phyloP scores from a whole-genome alignment of 2,797 vertebrate species.

The Tinamus major region DNA sequence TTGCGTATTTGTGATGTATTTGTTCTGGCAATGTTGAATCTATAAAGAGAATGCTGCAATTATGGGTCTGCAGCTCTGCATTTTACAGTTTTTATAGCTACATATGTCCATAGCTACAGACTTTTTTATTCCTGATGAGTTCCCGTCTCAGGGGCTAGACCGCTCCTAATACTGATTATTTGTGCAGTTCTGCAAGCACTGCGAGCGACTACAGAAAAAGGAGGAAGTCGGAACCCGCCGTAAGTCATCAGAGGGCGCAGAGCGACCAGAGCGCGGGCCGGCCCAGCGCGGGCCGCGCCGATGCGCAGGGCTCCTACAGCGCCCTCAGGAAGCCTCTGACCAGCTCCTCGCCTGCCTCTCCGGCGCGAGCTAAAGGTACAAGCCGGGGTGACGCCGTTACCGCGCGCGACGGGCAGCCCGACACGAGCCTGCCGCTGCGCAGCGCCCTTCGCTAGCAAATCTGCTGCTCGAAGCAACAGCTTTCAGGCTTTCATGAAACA shows the following conservation, averaged over 20 bases:
- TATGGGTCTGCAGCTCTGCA: not conserved
- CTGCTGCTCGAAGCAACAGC: not conserved
- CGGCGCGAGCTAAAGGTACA: constrained; percentile 94
- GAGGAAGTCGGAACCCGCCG: constrained; percentile 95
- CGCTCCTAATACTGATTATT: constrained; percentile 13
- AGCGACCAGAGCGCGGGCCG: constrained; percentile 81
- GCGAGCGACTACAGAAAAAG: constrained; percentile 96
- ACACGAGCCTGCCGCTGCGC: not conserved
- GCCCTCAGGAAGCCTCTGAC: constrained; percentile 87
- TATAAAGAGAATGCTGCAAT: not conserved
- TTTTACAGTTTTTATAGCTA: not conserved
- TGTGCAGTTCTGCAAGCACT: constrained; percentile 79
- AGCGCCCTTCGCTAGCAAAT: not conserved
- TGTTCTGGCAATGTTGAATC: not conserved
- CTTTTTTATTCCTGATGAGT: not conserved
- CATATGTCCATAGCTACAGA: not conserved
- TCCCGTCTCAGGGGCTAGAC: not conserved
- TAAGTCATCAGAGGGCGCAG: constrained; percentile 82
- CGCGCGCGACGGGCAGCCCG: not conserved
- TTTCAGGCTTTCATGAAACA: not conserved
- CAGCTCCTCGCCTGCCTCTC: constrained; percentile 94
- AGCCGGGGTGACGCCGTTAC: not conserved
- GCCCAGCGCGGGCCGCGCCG: constrained; percentile 78
- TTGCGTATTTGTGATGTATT: not conserved
- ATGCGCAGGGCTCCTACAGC: constrained; percentile 81